Conservation (phyloP, 2,888 invertebrate species). For the Orthosia cruda region DNA sequence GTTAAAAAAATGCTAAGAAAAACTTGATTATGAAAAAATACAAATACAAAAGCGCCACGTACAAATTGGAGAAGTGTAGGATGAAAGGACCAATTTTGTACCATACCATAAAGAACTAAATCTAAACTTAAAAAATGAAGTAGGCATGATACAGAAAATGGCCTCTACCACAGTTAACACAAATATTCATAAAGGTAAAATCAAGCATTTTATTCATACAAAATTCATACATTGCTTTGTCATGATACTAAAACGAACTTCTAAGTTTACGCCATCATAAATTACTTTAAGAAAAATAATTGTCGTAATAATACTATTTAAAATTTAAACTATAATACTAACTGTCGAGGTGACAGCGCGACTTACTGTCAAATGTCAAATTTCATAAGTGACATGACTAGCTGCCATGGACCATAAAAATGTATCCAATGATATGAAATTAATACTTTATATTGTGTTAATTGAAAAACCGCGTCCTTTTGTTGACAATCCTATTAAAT, state of each 20-base stretch:
- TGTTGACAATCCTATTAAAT: slow-evolving; percentile 46
- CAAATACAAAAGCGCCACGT: slow-evolving; percentile 83
- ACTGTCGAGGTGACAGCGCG: slow-evolving; percentile 77
- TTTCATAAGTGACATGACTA: slow-evolving; percentile 87
- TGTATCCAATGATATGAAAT: slow-evolving; percentile 66
- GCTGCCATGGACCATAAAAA: slow-evolving; percentile 81
- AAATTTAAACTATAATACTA: slow-evolving; percentile 74
- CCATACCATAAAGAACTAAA: slow-evolving; percentile 24
- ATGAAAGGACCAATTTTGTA: slow-evolving; percentile 62
- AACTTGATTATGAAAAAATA: slow-evolving; percentile 75
- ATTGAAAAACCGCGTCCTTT: slow-evolving; percentile 59
- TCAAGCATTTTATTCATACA: slow-evolving; percentile 83
- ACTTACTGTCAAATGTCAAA: slow-evolving; percentile 76
- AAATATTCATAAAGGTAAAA: slow-evolving; percentile 80
- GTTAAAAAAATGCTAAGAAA: slow-evolving; percentile 76
- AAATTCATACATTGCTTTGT: slow-evolving; percentile 87
- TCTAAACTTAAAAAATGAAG: slow-evolving; percentile 5
- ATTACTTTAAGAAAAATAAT: slow-evolving; percentile 81
- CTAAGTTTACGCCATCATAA: slow-evolving; percentile 91
- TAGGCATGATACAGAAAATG: slow-evolving; percentile 45
- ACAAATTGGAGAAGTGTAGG: slow-evolving; percentile 65
- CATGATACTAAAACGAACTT: slow-evolving; percentile 89
- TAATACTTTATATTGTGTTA: slow-evolving; percentile 64
- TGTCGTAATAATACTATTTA: slow-evolving; percentile 71
- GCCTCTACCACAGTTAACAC: slow-evolving; percentile 78